These are phyloP conservation scores for Aldabrachelys gigantea DNA, from an alignment of 2,113 vertebrate species.

Conservation along the genomic window DNA sequence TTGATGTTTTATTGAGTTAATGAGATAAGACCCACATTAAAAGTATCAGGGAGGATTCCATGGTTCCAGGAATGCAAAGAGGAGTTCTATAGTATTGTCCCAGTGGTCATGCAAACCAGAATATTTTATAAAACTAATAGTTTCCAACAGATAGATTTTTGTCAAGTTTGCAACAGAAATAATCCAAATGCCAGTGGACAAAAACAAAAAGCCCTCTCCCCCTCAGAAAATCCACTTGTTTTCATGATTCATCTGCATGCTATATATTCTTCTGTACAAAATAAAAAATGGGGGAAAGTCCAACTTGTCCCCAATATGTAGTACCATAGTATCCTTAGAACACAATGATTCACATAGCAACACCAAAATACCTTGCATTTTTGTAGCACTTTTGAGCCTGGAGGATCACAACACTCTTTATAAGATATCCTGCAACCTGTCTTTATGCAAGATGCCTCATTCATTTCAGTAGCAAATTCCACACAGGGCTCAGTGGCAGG, in stretches of 20 bases:
- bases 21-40: conserved; percentile 65
- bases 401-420: not conserved
- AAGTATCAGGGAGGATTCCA: conserved; percentile 64
- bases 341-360: not conserved
- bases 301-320: not conserved
- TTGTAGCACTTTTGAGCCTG: not conserved
- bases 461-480: not conserved
- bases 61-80: conserved; percentile 59
- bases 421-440: not conserved
- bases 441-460: not conserved
- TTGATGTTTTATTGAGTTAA: conserved; percentile 31
- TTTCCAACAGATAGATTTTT: not conserved
- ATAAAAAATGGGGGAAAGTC: not conserved
- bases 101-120: not conserved
- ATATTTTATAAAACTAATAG: not conserved
- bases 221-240: not conserved
- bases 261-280: not conserved
- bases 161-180: not conserved
- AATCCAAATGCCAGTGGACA: not conserved
- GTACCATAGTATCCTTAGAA: not conserved
- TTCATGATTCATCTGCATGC: not conserved
- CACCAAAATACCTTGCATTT: not conserved
- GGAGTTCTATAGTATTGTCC: not conserved
- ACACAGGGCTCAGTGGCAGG: not conserved
- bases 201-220: not conserved